Conservation (phyloP, 2,797 vertebrate genomes). For the Prunella strophiata region DNA sequence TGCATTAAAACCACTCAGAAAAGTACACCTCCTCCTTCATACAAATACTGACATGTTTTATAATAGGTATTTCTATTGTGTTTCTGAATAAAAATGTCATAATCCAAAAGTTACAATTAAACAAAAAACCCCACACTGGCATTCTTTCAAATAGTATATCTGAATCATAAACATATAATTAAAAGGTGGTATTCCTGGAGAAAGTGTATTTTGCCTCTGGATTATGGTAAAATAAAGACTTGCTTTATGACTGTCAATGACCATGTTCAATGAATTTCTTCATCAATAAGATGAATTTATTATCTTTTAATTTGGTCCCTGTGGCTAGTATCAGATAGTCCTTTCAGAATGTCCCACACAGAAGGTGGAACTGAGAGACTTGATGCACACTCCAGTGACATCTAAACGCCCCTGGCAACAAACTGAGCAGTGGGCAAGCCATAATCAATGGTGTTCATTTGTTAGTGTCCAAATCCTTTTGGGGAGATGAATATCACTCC, state of each 20-base stretch:
- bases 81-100: constrained; percentile 24
- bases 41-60: neutral
- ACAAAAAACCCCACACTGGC: neutral
- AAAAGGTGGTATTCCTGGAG: constrained; percentile 66
- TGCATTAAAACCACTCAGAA: neutral
- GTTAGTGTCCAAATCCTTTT: constrained; percentile 83
- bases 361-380: constrained; percentile 79
- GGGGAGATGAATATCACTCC: constrained; percentile 77
- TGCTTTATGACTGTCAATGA: constrained; percentile 84
- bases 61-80: neutral
- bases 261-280: constrained; percentile 87
- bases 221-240: constrained; percentile 79
- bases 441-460: constrained; percentile 92
- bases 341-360: constrained; percentile 85
- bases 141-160: constrained; percentile 49
- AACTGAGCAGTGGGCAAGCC: constrained; percentile 88
- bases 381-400: constrained; percentile 85
- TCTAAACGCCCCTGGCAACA: constrained; percentile 89
- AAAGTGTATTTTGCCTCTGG: constrained; percentile 74
- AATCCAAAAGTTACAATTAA: constrained; percentile 2
- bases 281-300: constrained; percentile 95
- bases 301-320: constrained; percentile 94
- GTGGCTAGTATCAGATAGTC: constrained; percentile 86
- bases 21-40: neutral
- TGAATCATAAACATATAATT: constrained; percentile 68